These are phyloP conservation scores for Pipistrellus kuhlii DNA, from an alignment of 2,797 vertebrate species.

Conservation along the genomic window DNA sequence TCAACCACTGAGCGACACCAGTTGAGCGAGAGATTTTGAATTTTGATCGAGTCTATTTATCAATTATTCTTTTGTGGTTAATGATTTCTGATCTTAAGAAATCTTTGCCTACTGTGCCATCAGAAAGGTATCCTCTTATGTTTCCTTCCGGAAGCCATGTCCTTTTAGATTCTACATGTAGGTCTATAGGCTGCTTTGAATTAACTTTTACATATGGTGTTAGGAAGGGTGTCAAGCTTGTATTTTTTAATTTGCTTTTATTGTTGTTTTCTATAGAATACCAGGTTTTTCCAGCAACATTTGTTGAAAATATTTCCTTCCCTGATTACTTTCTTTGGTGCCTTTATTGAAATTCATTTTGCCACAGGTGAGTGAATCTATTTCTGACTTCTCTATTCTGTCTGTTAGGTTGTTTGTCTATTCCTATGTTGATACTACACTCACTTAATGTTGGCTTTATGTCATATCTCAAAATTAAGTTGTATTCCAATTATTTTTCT, in stretches of 20 bases:
- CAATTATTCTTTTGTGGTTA: not conserved
- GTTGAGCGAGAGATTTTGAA: not conserved
- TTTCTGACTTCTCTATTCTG: not conserved
- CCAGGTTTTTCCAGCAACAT: not conserved
- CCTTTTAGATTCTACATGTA: not conserved
- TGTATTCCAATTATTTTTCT: not conserved
- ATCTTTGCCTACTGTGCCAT: not conserved
- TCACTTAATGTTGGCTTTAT: not conserved
- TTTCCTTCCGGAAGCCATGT: not conserved
- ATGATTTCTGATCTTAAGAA: not conserved
- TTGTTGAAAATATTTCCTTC: not conserved
- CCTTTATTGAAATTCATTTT: not conserved
- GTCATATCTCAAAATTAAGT: slow-evolving; percentile 53
- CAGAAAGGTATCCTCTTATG: not conserved
- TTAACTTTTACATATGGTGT: not conserved
- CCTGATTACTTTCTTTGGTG: not conserved
- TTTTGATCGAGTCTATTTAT: not conserved
- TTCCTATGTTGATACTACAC: not conserved
- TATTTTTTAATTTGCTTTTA: slow-evolving; percentile 16
- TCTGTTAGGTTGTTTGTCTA: not conserved
- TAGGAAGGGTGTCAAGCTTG: not conserved
- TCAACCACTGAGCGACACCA: no score
- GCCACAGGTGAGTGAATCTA: no score
- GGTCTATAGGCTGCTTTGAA: not conserved
- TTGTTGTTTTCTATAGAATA: not conserved